These are phyloP conservation scores for Temnothorax rugatulus DNA, from an alignment of 2,888 invertebrate species.

Conservation along the genomic window DNA sequence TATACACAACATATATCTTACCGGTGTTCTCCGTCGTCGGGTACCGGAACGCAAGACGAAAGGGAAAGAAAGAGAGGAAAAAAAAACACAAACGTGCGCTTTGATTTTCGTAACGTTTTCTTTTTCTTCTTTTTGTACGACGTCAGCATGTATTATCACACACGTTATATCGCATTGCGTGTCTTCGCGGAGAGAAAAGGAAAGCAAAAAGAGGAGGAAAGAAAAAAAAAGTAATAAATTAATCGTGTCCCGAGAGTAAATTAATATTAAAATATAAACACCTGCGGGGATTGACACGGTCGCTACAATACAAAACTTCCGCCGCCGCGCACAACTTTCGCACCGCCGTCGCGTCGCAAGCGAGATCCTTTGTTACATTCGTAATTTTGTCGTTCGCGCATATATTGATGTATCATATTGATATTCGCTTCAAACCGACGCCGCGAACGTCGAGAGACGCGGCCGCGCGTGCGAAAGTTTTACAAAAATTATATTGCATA, in stretches of 20 bases:
- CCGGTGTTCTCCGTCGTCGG: slow-evolving; percentile 67
- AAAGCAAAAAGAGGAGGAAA: slow-evolving; percentile 50
- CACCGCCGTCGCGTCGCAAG: slow-evolving; percentile 53
- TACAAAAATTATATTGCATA: slow-evolving; percentile 1
- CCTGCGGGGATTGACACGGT: slow-evolving; percentile 48
- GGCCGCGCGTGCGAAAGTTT: slow-evolving; percentile 14
- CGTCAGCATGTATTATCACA: slow-evolving; percentile 60
- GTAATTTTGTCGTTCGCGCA: background rate
- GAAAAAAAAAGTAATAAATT: slow-evolving; percentile 57
- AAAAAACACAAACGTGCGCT: slow-evolving; percentile 60
- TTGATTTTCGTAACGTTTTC: slow-evolving; percentile 61
- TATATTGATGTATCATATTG: background rate
- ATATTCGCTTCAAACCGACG: background rate
- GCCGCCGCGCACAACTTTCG: slow-evolving; percentile 65
- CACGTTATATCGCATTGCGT: slow-evolving; percentile 46
- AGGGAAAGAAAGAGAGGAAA: background rate
- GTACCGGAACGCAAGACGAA: slow-evolving; percentile 56
- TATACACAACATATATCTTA: slow-evolving; percentile 70
- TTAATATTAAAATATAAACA: slow-evolving; percentile 21
- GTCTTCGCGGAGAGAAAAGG: slow-evolving; percentile 50
- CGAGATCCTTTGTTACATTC: background rate
- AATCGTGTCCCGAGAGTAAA: slow-evolving; percentile 56
- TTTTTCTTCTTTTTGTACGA: slow-evolving; percentile 65
- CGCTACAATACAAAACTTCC: slow-evolving; percentile 66
- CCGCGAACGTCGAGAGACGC: background rate